These are phyloP conservation scores for Apocheima hispidaria DNA, from an alignment of 2,888 invertebrate species.

Conservation along the genomic window DNA sequence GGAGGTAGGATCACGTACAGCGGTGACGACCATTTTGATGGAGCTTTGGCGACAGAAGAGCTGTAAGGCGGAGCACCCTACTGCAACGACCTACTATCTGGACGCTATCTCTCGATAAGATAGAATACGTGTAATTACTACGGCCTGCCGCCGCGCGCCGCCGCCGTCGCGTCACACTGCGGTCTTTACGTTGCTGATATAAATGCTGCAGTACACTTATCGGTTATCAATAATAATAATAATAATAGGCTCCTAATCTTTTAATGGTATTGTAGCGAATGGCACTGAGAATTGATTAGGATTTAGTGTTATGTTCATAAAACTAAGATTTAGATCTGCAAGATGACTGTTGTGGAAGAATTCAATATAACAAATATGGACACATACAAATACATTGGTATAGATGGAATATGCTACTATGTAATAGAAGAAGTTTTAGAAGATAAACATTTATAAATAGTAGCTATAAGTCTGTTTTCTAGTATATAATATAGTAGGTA, in stretches of 20 bases:
- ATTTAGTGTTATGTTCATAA: constrained; percentile 9
- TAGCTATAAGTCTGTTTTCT: too few relatives aligned
- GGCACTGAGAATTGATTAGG: constrained; percentile 17
- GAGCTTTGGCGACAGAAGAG: constrained; percentile 56
- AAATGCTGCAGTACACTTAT: constrained; percentile 76
- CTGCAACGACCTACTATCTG: constrained; percentile 32
- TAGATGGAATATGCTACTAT: too few relatives aligned
- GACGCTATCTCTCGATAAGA: constrained; percentile 62
- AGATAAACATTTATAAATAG: too few relatives aligned
- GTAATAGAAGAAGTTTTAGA: too few relatives aligned
- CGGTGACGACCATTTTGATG: constrained; percentile 72
- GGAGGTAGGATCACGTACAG: constrained; percentile 57
- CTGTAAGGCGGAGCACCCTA: constrained; percentile 37
- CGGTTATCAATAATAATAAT: constrained; percentile 47
- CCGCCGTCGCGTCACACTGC: constrained; percentile 77
- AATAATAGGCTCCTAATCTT: constrained; percentile 19
- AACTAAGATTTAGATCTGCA: background rate
- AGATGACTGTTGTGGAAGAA: too few relatives aligned
- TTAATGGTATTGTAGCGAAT: constrained; percentile 13
- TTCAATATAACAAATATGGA: too few relatives aligned
- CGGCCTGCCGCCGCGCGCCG: constrained; percentile 42
- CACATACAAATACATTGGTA: too few relatives aligned
- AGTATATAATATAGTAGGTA: too few relatives aligned
- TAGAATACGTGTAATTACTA: constrained; percentile 72
- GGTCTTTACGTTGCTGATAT: constrained; percentile 66